Evolutionary conservation across 2,797 vertebrate species (phyloP).

Genomic region (Craterocephalus amniculus): DNA sequence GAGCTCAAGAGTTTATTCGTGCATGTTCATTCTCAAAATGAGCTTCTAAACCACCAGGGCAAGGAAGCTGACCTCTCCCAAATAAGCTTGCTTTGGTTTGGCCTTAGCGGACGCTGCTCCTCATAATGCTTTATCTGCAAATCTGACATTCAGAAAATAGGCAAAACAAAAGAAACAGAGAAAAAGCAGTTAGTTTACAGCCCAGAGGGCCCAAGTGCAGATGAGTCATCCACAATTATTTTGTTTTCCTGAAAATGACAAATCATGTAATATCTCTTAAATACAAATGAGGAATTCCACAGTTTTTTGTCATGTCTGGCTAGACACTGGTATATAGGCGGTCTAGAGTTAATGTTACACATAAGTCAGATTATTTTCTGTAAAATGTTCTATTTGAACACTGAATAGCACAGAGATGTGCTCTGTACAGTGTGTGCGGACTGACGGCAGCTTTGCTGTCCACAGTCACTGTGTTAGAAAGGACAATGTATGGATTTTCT

Average conservation of each 20-base stretch:
- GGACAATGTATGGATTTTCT: conserved; percentile 5
- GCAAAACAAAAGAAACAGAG: too few species aligned
- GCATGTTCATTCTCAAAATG: too few species aligned
- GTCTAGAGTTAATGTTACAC: neutral
- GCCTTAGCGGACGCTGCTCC: too few species aligned
- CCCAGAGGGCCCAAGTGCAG: neutral
- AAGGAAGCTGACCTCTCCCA: neutral
- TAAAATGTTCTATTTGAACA: neutral
- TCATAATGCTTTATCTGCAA: neutral
- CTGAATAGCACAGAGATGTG: neutral
- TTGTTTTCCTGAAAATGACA: neutral
- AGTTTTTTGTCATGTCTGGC: neutral
- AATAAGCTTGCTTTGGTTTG: neutral
- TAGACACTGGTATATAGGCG: neutral
- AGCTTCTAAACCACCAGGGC: too few species aligned
- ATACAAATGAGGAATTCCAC: neutral
- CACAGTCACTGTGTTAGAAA: neutral
- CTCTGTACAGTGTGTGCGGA: neutral
- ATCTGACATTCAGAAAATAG: neutral
- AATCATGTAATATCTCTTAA: neutral
- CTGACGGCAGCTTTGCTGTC: neutral
- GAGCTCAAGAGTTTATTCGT: too few species aligned
- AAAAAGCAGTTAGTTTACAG: neutral
- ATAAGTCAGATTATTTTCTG: neutral
- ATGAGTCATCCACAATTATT: neutral